These are phyloP conservation scores for Girardia tigrina DNA, from an alignment of 2,888 invertebrate genomes.

Conservation along the genomic window DNA sequence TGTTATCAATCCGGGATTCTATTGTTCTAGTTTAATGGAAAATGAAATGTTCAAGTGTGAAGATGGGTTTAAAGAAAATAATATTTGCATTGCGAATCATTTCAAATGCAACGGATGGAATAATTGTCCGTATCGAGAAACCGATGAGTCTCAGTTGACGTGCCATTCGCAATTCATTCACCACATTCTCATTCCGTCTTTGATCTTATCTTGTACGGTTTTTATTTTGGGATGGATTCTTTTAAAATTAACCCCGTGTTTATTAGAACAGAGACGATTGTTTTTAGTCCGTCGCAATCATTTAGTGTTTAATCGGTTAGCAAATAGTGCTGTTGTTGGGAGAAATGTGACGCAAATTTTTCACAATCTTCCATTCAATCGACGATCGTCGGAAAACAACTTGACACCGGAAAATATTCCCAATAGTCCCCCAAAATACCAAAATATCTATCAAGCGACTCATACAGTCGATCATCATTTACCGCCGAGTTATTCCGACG, in stretches of 20 bases:
- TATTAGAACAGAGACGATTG: background rate
- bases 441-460: background rate
- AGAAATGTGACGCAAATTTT: background rate
- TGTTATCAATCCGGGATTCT: background rate
- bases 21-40: background rate
- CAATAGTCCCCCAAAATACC: conserved; percentile 17
- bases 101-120: conserved; percentile 3
- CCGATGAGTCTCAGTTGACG: background rate
- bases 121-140: conserved; percentile 13
- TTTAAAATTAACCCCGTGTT: conserved; percentile 5
- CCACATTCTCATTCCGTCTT: conserved; percentile 10
- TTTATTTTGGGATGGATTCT: background rate
- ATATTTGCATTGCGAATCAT: background rate
- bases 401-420: conserved; percentile 9
- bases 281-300: conserved; percentile 11
- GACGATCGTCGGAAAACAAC: background rate
- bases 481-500: conserved; percentile 10
- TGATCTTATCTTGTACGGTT: background rate
- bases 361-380: background rate
- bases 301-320: background rate
- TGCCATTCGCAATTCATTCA: background rate
- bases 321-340: background rate
- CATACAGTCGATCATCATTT: conserved; percentile 8
- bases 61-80: conserved; percentile 12
- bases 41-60: conserved; percentile 1